Evolutionary conservation across 2,113 vertebrate genomes (phyloP), one percentile per base, ranked within the genome.

Genomic region (Craseonycteris thonglongyai): DNA sequence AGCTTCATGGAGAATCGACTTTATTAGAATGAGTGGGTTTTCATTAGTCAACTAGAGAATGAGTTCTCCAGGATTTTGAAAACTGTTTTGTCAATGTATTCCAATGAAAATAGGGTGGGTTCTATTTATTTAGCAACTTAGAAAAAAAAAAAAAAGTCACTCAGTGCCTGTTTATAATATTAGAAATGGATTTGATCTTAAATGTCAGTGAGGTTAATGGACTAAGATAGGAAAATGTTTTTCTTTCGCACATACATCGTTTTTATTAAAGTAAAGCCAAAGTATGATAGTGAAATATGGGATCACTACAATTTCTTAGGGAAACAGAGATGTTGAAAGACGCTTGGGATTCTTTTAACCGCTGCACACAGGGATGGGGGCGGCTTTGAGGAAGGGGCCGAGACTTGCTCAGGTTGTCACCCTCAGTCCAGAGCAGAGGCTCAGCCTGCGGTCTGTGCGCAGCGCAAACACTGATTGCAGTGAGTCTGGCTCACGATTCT

Each of bases 241-340:
- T 91, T 71, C 76, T 93, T 71, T 71, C 65, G 19, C 33, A 56
- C 3, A 8, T 38, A n/a, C 54, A 83, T 84, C 26, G n/a, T 90
- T 82, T 79, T 65, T 76, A 47, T 88, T 85, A 54, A 88, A 78
- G 88, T 87, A 45, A 69, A 94, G 26, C 58, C 74, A 63, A 94
- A 82, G 14, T 42, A 79, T 45, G 22, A 5, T 38, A 40, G 88
- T 74, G 68, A 69, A 51, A 51, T 42, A 45, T 22, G 28, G 8
- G 83, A 47, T 76, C 3, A 33, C 38, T 42, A 30, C 3, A 3
- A 8, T 84, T 26, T 87, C 15, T 72, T 58, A 12, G 42, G 51
- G 38, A 86, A 19, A 51, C 26, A 11, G 15, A 45, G 47, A 1
- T 11, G 28, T 26, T 24, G 82, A 85, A 74, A 82, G 72, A 26